Evolutionary conservation across 2,797 vertebrate genomes (phyloP), one percentile per base, ranked within the genome.

Genomic region (Paedocypris micromegethes): DNA sequence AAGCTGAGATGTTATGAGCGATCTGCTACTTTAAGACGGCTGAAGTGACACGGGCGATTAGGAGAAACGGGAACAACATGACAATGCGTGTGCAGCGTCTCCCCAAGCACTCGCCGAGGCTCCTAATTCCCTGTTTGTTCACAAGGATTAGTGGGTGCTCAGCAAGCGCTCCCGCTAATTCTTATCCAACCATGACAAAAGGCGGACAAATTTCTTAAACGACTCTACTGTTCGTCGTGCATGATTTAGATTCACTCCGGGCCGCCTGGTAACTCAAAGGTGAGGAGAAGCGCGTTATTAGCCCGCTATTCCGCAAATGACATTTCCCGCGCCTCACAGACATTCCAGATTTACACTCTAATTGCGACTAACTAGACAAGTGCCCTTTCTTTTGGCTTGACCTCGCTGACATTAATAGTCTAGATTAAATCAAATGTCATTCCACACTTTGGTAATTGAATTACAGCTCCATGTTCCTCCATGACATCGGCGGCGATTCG

Each of bases 401-500:
- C 67, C 60, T 77, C 65, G 50, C 46, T 75, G 73, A 61, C 81
- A 77, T 78, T 78, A 79, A 83, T 77, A 78, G 76, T 77, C 59
- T 58, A 57, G 76, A 83, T 84, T 80, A 52, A 61, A 83, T 81
- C 67, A 80, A 82, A 85, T 80, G 82, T 78, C 83, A 81, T 77
- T 83, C 75, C 77, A 80, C 82, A 83, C 78, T 69, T 74, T 57
- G 75, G 70, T 84, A 82, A 83, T 75, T 75, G 49, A 85, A 86
- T 87, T 81, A 83, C 84, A 83, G 72, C 69, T 74, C 72, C 77
- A 66, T 76, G 80, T 81, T 82, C 76, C 57, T 52, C 54, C 65
- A 23, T 80, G 83, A 82, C 80, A 82, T 85, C 79, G 82, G 66
- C 73, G 81, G 77, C 76, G 77, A 85, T 83, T 86, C 71, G 79